Evolutionary conservation across 2,888 invertebrate genomes (phyloP), one percentile per base, ranked within the genome.

Genomic region (Sesia bembeciformis): DNA sequence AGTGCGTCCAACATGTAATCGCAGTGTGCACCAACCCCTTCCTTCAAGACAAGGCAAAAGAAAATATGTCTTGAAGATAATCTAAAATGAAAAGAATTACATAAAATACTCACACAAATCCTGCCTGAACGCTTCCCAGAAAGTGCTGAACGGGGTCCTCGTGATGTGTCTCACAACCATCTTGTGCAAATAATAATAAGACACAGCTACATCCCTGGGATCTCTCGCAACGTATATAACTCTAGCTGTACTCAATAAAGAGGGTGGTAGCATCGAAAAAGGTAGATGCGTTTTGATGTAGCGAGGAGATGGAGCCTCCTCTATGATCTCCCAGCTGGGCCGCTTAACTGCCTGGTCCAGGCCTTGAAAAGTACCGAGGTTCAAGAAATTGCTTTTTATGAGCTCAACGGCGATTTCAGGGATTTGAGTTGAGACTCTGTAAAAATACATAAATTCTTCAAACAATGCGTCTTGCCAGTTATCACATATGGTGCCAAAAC

Each of bases 201-300:
- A 95, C 0, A 94, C 91, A 3, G 91, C 90, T 0, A 93, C 92
- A 68, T 95, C 95, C 63, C 94, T 92, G 0, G 94, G 93, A 69
- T 95, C 94, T 63, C 95, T 90, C 0, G 92, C 91, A 0, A 94
- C 92, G 67, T 94, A 94, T 23, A 95, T 87, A 3, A 95, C 87
- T 63, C 83, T 86, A 0, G 92, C 92, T 81, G 76, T 80, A 62
- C 78, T 76, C 6, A 85, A 60, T 4, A 90, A 54, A 61, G 76
- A 76, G 0, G 86, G 84, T 0, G 93, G 93, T n/a, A 93, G 71
- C 39, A 93, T 70, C 0, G 91, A 83, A 53, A 91, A 84, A 0
- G 93, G 93, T 46, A 93, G 75, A 67, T 93, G 93, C 0, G 92
- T 91, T 72, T 93, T 93, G 52, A 93, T 91, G 61, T 91, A 92